Base-by-base conservation (phyloP, 2,888 invertebrate species). In the Gymnoscelis rufifasciata region DNA sequence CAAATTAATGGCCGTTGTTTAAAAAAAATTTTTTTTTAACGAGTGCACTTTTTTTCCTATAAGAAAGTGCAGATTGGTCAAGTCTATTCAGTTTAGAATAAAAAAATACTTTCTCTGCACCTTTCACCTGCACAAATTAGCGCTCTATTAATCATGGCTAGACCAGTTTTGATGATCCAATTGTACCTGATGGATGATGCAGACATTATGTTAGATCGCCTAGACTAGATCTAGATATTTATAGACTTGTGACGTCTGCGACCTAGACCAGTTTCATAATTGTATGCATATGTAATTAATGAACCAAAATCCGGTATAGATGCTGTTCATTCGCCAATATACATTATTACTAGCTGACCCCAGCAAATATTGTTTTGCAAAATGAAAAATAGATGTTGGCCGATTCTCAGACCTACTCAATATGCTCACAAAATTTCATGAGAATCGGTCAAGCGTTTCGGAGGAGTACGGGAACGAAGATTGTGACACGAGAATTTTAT, bases 121-220 rank as follows among this genome's bases (percentile, higher is more conserved):
- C 86, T 86, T 86, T 86, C 86, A 82, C 84, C 71, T 68, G 63
- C 62, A 61, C 70, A 74, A 35, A 82, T 83, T 78, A 83, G 77
- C 80, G 83, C 72, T 84, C 83, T 84, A 81, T 78, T 86, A 81
- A 83, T 75, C 78, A 78, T 73, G 61, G 62, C 62, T 62, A 56
- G 62, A 61, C 66, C 60, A 73, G 71, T 66, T 64, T 54, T 57
- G 54, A 52, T 52, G 60, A 59, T 52, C 65, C 66, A 62, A 71
- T 74, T 72, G 64, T 61, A 61, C 65, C 67, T 69, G 45, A 42
- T 38, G 27, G 40, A 44, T 41, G 52, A 51, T 51, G 43, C 14
- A 33, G 27, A 36, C 36, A 33, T 38, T 38, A 37, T 41, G 30
- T 23, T 38, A 43, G 30, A 44, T 27, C 13, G 50, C 47, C 43